phyloP scores from a whole-genome alignment of 2,888 invertebrate genomes.

The Hedya salicella region DNA sequence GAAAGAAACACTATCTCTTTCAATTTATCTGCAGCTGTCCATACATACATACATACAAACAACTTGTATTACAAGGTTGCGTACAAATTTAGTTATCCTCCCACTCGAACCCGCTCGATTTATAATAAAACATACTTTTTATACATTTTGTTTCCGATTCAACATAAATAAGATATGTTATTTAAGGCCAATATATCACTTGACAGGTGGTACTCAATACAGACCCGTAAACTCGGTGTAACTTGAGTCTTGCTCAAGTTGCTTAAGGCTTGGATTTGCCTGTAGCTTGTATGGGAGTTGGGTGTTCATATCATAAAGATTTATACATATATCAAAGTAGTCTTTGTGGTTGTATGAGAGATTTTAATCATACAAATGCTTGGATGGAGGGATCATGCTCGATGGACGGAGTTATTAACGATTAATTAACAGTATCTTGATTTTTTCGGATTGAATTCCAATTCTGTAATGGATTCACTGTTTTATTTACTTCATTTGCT shows the following conservation, averaged over 20 bases:
- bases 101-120: slow-evolving; percentile 73
- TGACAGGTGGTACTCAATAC: slow-evolving; percentile 83
- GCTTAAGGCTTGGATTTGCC: slow-evolving; percentile 54
- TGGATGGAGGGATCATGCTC: slow-evolving; percentile 57
- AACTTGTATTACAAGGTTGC: slow-evolving; percentile 73
- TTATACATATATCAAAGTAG: slow-evolving; percentile 83
- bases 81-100: slow-evolving; percentile 83
- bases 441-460: slow-evolving; percentile 51
- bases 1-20: slow-evolving; percentile 70
- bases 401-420: slow-evolving; percentile 63
- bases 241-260: slow-evolving; percentile 56
- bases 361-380: slow-evolving; percentile 75
- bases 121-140: slow-evolving; percentile 82
- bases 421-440: slow-evolving; percentile 61
- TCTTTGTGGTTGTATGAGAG: slow-evolving; percentile 81
- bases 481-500: slow-evolving; percentile 10
- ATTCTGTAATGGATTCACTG: slow-evolving; percentile 41
- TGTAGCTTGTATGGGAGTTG: slow-evolving; percentile 51
- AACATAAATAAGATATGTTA: slow-evolving; percentile 86
- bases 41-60: slow-evolving; percentile 59
- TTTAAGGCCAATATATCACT: slow-evolving; percentile 84
- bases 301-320: slow-evolving; percentile 72
- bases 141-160: slow-evolving; percentile 83
- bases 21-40: slow-evolving; percentile 71
- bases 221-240: slow-evolving; percentile 49